phyloP scores from a whole-genome alignment of 1,140 invertebrate genomes.

The Drosophila carrolli region DNA sequence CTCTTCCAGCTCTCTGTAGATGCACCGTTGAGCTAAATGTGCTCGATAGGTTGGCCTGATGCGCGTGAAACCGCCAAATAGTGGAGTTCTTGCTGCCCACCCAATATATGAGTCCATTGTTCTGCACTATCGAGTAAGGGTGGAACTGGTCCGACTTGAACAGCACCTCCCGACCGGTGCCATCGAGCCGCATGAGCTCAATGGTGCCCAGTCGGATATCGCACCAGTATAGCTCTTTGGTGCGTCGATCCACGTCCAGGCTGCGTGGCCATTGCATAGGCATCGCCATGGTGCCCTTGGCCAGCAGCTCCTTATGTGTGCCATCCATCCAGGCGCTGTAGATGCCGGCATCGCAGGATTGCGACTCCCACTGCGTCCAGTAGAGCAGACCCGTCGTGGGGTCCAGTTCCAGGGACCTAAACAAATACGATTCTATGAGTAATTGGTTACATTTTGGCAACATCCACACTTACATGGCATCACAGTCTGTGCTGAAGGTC shows the following conservation, averaged over 20 bases:
- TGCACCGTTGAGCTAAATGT: conserved; percentile 69
- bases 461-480: conserved; percentile 59
- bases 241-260: conserved; percentile 92
- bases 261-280: conserved; percentile 93
- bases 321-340: conserved; percentile 94
- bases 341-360: conserved; percentile 74
- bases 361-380: conserved; percentile 89
- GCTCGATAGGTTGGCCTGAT: conserved; percentile 50
- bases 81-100: conserved; percentile 86
- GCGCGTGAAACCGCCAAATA: conserved; percentile 62
- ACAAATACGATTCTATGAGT: neutral
- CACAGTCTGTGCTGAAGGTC: conserved; percentile 59
- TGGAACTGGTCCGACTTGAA: conserved; percentile 87
- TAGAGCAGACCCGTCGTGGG: conserved; percentile 87
- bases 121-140: conserved; percentile 90
- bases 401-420: conserved; percentile 72
- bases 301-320: conserved; percentile 85
- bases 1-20: conserved; percentile 53
- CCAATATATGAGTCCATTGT: conserved; percentile 89
- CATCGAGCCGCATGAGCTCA: conserved; percentile 91
- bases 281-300: conserved; percentile 83
- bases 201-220: conserved; percentile 87
- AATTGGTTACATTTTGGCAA: fast-evolving
- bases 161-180: conserved; percentile 88
- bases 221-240: conserved; percentile 91